Evolutionary conservation across 2,888 invertebrate species (phyloP).

Genomic region (Meteorus colon): DNA sequence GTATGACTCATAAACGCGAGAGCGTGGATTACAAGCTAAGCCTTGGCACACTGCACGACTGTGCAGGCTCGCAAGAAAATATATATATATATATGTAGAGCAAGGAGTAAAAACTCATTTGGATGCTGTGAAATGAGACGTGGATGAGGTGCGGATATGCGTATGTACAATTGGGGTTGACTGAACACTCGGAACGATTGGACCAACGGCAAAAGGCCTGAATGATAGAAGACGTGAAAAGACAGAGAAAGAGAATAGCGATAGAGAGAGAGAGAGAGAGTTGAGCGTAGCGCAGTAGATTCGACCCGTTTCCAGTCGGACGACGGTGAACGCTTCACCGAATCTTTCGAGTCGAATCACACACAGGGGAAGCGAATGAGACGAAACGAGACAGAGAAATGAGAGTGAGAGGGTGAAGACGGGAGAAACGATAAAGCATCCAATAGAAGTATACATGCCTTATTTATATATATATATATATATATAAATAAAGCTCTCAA

Average conservation of each 20-base stretch:
- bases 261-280: neutral
- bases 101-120: conserved; percentile 57
- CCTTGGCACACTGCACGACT: conserved; percentile 37
- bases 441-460: neutral
- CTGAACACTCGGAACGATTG: conserved; percentile 14
- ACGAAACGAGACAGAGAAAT: conserved; percentile 6
- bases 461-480: conserved; percentile 12
- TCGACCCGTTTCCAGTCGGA: conserved; percentile 43
- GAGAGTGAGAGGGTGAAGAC: neutral
- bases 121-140: conserved; percentile 57
- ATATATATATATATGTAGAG: conserved; percentile 21
- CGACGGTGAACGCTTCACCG: conserved; percentile 40
- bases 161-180: conserved; percentile 21
- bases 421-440: conserved; percentile 33
- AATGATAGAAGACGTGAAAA: neutral
- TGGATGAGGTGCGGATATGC: conserved; percentile 41
- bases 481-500: conserved; percentile 34
- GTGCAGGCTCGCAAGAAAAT: conserved; percentile 39
- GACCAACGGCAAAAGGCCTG: neutral
- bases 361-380: conserved; percentile 1
- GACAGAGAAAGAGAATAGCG: neutral
- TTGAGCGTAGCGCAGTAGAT: conserved; percentile 29
- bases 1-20: conserved; percentile 39
- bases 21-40: conserved; percentile 54
- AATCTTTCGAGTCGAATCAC: conserved; percentile 39